phyloP scores from a whole-genome alignment of 2,888 invertebrate genomes.

The Nemapogon koenigi region DNA sequence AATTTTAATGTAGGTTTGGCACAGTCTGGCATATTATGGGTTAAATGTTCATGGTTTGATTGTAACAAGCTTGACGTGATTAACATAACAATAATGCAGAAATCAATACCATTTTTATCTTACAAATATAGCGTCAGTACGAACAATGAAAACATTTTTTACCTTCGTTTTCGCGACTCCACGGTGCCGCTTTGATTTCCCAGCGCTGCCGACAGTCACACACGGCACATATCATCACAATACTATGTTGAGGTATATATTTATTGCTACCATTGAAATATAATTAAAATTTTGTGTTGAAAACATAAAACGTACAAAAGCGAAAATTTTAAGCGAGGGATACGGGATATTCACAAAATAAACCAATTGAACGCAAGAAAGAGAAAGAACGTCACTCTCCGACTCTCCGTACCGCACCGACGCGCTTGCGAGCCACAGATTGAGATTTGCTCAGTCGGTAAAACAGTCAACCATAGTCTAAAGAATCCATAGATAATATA shows the following conservation, averaged over 20 bases:
- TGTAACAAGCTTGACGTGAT: no score
- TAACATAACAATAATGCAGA: no score
- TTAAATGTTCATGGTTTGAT: no score
- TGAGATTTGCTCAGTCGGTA: slow-evolving; percentile 29
- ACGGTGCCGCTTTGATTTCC: slow-evolving; percentile 65
- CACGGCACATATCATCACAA: slow-evolving; percentile 65
- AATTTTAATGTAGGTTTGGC: no score
- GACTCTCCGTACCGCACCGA: slow-evolving; percentile 33
- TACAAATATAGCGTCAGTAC: slow-evolving; percentile 30
- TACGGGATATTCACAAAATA: slow-evolving; percentile 56
- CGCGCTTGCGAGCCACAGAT: slow-evolving; percentile 48
- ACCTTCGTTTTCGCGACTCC: slow-evolving; percentile 68
- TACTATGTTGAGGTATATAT: slow-evolving; percentile 29
- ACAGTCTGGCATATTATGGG: no score
- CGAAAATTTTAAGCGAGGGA: slow-evolving; percentile 37
- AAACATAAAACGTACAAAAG: slow-evolving; percentile 34
- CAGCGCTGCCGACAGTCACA: slow-evolving; percentile 59
- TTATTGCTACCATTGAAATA: slow-evolving; percentile 45
- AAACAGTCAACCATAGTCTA: no score
- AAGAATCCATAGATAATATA: no score
- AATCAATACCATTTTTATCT: slow-evolving; percentile 33
- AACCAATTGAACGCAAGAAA: slow-evolving; percentile 57
- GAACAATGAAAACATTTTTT: slow-evolving; percentile 52
- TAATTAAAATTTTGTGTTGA: slow-evolving; percentile 31
- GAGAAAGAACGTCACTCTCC: no score